Evolutionary conservation across 2,888 invertebrate genomes (phyloP), one percentile per base, ranked within the genome.

Genomic region (Hemaris fuciformis): DNA sequence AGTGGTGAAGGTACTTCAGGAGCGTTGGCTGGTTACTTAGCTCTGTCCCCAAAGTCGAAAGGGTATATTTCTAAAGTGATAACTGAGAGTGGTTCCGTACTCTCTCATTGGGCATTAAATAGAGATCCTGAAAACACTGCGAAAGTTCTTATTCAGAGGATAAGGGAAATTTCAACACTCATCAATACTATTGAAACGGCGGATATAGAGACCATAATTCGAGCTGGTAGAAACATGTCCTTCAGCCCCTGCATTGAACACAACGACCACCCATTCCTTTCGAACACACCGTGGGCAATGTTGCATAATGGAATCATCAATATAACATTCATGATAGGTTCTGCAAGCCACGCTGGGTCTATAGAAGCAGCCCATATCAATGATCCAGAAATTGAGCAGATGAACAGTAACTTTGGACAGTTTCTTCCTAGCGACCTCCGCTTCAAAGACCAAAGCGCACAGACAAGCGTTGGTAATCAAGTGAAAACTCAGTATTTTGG

Each of bases 1-100:
- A 88, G 90, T 63, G 91, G 89, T 0, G 80, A 86, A 27, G 88
- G 88, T 0, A 75, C 73, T 3, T 84, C 84, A 1, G 88, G 85
- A 5, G 85, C 85, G 0, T 68, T 88, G 43, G 88, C 81, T 1
- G 88, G 85, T 23, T 88, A 84, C 65, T 68, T 91, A 46, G 78
- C 85, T 2, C 38, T 90, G 34, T 84, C 82, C 10, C 73, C 83
- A 1, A 68, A 65, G 63, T 85, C 88, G 45, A 81, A 73, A 60
- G 59, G 64, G 2, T 75, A 82, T 27, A 71, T 90, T n/a, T 76
- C 70, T 20, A 87, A 85, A 78, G 86, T 83, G 1, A 89, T 91
- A 10, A 73, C 84, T 7, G 89, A 90, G 66, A 90, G 88, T 65
- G 91, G 91, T 1, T 83, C 85, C 3, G 71, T 84, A 15, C 74